Evolutionary conservation across 2,113 vertebrate genomes (phyloP), one percentile per base, ranked within the genome.

Genomic region (Sebastes fasciatus): DNA sequence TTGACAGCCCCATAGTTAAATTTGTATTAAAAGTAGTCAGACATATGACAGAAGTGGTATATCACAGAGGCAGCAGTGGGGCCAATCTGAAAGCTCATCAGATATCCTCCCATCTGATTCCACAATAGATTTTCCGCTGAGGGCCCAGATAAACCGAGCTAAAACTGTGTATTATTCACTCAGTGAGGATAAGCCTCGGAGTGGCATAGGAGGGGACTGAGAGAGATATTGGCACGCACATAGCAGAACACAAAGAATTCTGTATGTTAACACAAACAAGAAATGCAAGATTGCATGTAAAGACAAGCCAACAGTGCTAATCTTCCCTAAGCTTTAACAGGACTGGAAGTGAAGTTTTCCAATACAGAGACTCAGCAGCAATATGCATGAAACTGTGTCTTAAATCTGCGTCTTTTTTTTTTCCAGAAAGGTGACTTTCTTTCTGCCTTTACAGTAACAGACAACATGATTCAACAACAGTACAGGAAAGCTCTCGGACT

Each of bases 261-360:
- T 89, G 64, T 79, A 79, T 82, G 72, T 88, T 83, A 65, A 84
- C 74, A 74, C 51, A 42, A 70, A n/a, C 67, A 26, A 88, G 48
- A 68, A 72, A 83, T 4, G 17, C 52, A 70, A 83, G 79, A 68
- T 69, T 57, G 43, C 57, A 64, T 83, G 54, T 73, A 77, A 64
- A 75, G 62, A 84, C 57, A 68, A 1, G 58, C 62, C 76, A 89
- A 21, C 49, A 64, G 45, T 6, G 43, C 60, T 79, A 82, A 90
- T 88, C 65, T 74, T 51, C 65, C 5, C 6, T 67, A 77, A 83
- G 82, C 73, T 84, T 5, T 11, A 48, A 76, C 78, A 72, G 49
- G 54, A 69, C 6, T 43, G 46, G 2, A 19, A 71, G 17, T 51
- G 26, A 79, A 42, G 74, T 81, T 70, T 67, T 71, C 69, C 61